phyloP scores from a whole-genome alignment of 2,797 vertebrate species.

The Amazona ochrocephala region DNA sequence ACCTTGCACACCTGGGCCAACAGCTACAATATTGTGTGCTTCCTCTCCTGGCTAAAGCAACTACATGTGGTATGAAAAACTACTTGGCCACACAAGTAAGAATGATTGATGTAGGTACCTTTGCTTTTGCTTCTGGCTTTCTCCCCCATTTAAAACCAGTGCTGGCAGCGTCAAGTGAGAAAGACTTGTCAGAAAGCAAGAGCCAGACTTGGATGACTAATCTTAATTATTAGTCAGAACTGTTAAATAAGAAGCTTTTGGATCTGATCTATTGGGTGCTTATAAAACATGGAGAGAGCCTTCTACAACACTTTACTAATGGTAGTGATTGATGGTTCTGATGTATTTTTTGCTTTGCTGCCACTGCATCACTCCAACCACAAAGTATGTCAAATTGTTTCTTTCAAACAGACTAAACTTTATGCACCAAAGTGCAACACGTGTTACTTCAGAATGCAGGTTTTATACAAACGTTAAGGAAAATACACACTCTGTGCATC shows the following conservation, averaged over 20 bases:
- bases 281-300: not conserved
- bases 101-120: not conserved
- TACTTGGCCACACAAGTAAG: not conserved
- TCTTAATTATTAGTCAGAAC: not conserved
- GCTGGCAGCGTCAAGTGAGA: not conserved
- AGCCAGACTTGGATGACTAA: not conserved
- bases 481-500: not conserved
- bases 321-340: not conserved
- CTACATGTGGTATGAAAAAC: not conserved
- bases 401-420: not conserved
- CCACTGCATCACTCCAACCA: not conserved
- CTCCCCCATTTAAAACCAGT: not conserved
- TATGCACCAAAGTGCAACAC: not conserved
- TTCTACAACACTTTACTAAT: not conserved
- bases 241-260: not conserved
- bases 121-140: not conserved
- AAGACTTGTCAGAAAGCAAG: not conserved
- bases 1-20: not conserved
- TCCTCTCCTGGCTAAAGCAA: not conserved
- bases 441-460: not conserved
- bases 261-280: not conserved
- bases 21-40: accelerated
- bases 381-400: not conserved
- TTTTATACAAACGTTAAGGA: slow-evolving; percentile 4
- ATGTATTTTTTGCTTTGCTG: not conserved